phyloP scores from a whole-genome alignment of 2,113 vertebrate genomes.

The Meleagris gallopavo region DNA sequence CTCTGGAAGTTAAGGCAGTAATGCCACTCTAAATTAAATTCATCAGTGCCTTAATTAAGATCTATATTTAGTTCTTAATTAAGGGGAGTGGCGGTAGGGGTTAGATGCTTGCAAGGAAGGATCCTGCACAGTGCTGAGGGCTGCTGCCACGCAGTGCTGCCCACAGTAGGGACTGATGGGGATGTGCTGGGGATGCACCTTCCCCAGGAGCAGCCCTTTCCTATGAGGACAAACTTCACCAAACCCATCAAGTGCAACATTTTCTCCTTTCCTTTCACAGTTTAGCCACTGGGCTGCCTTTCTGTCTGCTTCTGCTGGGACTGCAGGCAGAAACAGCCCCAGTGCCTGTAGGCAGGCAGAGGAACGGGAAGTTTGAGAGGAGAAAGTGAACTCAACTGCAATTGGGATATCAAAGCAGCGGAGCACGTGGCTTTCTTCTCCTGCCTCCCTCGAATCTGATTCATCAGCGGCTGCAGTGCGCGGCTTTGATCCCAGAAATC shows the following conservation, averaged over 20 bases:
- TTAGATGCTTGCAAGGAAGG: not conserved
- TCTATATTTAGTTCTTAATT: conserved; percentile 84
- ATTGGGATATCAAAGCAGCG: not conserved
- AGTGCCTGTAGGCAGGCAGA: not conserved
- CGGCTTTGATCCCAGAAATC: conserved; percentile 77
- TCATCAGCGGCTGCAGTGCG: conserved; percentile 58
- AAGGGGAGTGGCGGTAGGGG: conserved; percentile 71
- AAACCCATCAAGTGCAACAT: not conserved
- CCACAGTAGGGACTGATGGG: not conserved
- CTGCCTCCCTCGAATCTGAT: not conserved
- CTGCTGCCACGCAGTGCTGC: not conserved
- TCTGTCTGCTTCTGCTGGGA: too few species aligned
- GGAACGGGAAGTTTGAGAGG: not conserved
- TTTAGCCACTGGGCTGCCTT: not conserved
- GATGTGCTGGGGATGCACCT: not conserved
- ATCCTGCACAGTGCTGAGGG: not conserved
- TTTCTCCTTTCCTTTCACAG: not conserved
- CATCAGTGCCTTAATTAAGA: conserved; percentile 85
- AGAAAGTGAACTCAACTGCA: not conserved
- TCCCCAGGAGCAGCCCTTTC: not conserved
- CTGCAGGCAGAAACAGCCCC: not conserved
- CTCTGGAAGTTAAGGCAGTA: conserved; percentile 76
- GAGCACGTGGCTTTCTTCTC: conserved; percentile 18
- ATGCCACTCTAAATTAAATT: conserved; percentile 84
- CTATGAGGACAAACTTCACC: not conserved